Evolutionary conservation across 2,797 vertebrate species (phyloP).

Genomic region (Sebastiscus albofasciatus): DNA sequence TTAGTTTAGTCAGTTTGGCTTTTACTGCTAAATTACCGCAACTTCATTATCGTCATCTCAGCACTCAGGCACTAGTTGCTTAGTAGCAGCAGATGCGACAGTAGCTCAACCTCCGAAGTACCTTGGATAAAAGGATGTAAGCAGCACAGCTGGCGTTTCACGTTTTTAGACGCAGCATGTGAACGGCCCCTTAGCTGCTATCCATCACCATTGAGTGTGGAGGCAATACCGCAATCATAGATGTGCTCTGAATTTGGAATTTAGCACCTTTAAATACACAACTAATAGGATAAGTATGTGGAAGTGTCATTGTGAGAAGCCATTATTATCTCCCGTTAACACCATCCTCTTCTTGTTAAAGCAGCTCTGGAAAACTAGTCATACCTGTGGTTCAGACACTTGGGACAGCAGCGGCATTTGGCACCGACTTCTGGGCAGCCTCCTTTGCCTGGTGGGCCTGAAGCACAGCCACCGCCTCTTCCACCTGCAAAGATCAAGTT

Average conservation of each 20-base stretch:
- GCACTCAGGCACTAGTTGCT: too few relatives aligned
- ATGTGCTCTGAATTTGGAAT: not conserved
- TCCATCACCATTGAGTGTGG: not conserved
- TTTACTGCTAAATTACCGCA: too few relatives aligned
- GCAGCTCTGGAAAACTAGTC: not conserved
- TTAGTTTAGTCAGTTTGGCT: too few relatives aligned
- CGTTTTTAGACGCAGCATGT: too few relatives aligned
- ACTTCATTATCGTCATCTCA: too few relatives aligned
- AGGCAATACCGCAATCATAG: not conserved
- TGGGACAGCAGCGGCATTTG: constrained; percentile 88
- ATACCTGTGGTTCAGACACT: constrained; percentile 84
- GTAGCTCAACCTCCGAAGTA: too few relatives aligned
- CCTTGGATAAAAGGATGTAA: too few relatives aligned
- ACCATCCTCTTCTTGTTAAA: not conserved
- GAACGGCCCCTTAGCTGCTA: too few relatives aligned
- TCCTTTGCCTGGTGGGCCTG: constrained; percentile 99
- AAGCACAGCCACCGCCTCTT: constrained; percentile 97
- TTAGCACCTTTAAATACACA: not conserved
- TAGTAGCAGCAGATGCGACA: too few relatives aligned
- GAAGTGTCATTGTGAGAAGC: not conserved
- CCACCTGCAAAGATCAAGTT: constrained; percentile 84
- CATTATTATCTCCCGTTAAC: not conserved
- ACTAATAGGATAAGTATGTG: not conserved
- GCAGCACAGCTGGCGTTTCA: too few relatives aligned
- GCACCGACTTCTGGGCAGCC: constrained; percentile 92